phyloP scores from a whole-genome alignment of 2,797 vertebrate genomes.

The Podarcis lilfordi region DNA sequence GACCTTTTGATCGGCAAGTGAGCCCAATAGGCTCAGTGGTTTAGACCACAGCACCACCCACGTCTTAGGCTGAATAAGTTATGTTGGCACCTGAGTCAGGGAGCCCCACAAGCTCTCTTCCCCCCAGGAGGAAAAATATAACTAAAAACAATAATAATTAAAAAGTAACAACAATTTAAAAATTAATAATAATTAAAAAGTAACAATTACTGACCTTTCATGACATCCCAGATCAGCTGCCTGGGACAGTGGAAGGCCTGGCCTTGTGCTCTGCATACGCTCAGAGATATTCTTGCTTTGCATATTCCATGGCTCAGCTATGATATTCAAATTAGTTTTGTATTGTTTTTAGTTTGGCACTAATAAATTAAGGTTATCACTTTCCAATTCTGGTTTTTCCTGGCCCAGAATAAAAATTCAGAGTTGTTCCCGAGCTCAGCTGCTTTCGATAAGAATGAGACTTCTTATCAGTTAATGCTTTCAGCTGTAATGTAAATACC shows the following conservation, averaged over 20 bases:
- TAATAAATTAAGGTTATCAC: background rate
- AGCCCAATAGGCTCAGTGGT: too few species aligned
- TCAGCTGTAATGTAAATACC: constrained; percentile 23
- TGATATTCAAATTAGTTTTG: background rate
- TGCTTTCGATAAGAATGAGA: constrained; percentile 1
- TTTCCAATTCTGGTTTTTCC: background rate
- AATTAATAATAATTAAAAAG: background rate
- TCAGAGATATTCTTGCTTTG: background rate
- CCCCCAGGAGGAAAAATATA: background rate
- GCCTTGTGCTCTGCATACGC: background rate
- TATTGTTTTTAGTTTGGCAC: background rate
- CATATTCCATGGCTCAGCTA: background rate
- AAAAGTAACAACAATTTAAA: background rate
- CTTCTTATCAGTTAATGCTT: constrained; percentile 27
- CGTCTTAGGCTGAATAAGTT: background rate
- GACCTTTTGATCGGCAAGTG: too few species aligned
- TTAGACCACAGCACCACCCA: too few species aligned
- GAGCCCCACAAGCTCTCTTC: background rate
- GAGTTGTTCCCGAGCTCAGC: background rate
- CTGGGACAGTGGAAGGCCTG: background rate
- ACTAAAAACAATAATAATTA: background rate
- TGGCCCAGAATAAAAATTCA: background rate
- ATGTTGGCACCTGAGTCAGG: background rate
- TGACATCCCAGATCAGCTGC: background rate
- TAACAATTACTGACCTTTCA: background rate